Percentiles rank a stretch among this genome's conserved stretches.
These are phyloP conservation scores for Dolichotis patagonum DNA, from an alignment of 2,113 vertebrate genomes.

Conservation along the genomic window DNA sequence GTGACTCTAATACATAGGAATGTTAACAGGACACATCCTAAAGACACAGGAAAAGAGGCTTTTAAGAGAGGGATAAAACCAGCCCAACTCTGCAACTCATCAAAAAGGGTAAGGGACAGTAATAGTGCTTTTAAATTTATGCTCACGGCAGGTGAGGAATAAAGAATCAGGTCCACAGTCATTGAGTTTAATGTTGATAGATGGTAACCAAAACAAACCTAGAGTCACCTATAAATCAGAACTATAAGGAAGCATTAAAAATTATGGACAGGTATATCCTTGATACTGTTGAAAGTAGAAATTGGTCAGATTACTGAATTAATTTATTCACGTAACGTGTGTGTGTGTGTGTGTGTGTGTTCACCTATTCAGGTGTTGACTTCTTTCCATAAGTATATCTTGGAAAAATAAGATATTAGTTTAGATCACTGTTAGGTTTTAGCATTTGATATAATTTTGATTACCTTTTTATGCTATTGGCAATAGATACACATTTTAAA, in stretches of 20 bases:
- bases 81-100: accelerated
- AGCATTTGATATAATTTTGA: background rate
- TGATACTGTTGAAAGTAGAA: constrained; percentile 12
- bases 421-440: background rate
- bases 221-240: background rate
- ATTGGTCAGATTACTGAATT: background rate
- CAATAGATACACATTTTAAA: background rate
- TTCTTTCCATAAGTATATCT: background rate
- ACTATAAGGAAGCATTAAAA: background rate
- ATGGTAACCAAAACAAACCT: background rate
- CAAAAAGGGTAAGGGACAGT: background rate
- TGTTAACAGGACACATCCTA: background rate
- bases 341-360: background rate
- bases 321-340: background rate
- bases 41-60: background rate
- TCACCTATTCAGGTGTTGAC: background rate
- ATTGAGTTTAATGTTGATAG: background rate
- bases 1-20: background rate
- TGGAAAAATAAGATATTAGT: background rate
- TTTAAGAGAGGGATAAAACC: background rate
- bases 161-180: background rate
- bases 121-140: background rate
- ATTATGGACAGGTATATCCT: background rate
- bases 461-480: background rate
- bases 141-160: background rate